phyloP scores from a whole-genome alignment of 2,113 vertebrate species.

The Mystacornis crossleyi region DNA sequence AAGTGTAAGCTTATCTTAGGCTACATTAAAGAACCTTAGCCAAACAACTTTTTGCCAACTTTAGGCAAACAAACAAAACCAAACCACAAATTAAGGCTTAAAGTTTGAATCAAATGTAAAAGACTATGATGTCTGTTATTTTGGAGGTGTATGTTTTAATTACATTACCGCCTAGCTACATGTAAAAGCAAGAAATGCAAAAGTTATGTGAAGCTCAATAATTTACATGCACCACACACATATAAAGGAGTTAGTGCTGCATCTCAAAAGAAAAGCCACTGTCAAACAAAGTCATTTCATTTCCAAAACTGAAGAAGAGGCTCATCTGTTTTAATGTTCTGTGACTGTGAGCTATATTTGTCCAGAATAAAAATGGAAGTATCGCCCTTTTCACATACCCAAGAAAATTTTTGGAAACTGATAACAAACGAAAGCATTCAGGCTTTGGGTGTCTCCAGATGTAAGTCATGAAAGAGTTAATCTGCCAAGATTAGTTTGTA shows the following conservation, averaged over 20 bases:
- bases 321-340: background rate
- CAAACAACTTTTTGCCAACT: background rate
- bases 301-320: background rate
- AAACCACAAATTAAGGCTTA: background rate
- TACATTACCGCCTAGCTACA: background rate
- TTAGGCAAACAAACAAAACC: background rate
- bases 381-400: background rate
- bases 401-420: background rate
- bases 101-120: background rate
- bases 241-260: background rate
- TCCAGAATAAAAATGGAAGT: background rate
- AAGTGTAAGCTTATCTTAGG: background rate
- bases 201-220: background rate
- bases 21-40: background rate
- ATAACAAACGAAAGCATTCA: background rate
- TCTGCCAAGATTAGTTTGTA: background rate
- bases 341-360: background rate
- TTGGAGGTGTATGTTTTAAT: background rate
- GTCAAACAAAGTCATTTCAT: background rate
- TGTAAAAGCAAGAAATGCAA: background rate
- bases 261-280: background rate
- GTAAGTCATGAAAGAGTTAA: background rate
- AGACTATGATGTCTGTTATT: background rate
- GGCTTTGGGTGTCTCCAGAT: background rate
- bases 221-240: background rate